These are phyloP conservation scores for Diorhabda elongata DNA, from an alignment of 1,140 invertebrate species.

Conservation along the genomic window DNA sequence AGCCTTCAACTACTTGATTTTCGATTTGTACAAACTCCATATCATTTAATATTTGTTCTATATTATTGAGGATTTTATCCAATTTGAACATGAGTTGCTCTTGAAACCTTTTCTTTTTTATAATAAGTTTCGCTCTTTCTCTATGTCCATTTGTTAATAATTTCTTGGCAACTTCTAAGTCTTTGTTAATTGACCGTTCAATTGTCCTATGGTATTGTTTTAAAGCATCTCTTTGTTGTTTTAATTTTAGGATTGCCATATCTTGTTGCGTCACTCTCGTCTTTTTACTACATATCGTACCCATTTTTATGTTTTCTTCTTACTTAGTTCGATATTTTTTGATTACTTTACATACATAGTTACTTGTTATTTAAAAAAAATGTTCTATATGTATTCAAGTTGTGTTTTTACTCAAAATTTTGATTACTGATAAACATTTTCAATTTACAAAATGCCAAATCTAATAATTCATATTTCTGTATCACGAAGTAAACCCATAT, in stretches of 20 bases:
- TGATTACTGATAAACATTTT: conserved; percentile 3
- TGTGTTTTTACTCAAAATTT: background rate
- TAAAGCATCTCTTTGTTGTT: background rate
- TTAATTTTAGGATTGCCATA: background rate
- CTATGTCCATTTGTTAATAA: background rate
- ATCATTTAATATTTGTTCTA: background rate
- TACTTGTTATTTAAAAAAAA: conserved; percentile 4
- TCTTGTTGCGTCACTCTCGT: background rate
- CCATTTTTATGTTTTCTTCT: background rate
- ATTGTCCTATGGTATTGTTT: conserved; percentile 6
- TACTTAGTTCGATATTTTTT: background rate
- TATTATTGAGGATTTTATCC: background rate
- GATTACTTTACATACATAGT: background rate
- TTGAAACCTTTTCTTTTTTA: conserved; percentile 3
- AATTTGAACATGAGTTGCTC: background rate
- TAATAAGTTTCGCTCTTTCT: background rate
- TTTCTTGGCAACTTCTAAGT: background rate
- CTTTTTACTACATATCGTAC: background rate
- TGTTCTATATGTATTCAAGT: background rate
- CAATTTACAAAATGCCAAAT: background rate
- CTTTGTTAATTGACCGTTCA: conserved; percentile 1
- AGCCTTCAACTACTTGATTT: background rate
- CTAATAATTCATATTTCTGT: no score
- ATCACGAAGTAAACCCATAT: background rate
- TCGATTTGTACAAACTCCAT: background rate